Base-by-base conservation (phyloP, 37 sponge, comb jelly and placozoan species). In the Theonella swinhoei region DNA sequence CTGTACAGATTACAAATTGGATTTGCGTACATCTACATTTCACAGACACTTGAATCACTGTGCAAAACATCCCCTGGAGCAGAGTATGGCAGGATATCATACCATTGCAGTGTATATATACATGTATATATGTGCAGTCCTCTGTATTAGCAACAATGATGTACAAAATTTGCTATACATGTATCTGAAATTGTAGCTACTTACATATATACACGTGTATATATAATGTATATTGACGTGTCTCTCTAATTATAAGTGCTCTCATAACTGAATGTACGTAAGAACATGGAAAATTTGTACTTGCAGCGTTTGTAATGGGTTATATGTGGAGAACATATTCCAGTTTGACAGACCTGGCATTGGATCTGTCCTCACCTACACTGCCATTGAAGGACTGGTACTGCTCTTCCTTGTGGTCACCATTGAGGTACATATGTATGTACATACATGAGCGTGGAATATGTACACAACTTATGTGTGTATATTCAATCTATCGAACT, bases 341-440 rank as follows among this genome's bases (percentile, higher is more conserved):
- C 70, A 83, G 31, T 78, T 89, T 30, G 43, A 38, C 35, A 1
- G 31, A 17, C 91, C 91, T 1, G 91, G 80, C 9, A 75, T 92
- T 75, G 89, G 89, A 33, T 35, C 73, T 34, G 40, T n/a, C 29
- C 26, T 84, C 43, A 2, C 89, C 41, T 78, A 62, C 76, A 62
- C 84, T 61, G 35, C 59, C 30, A 26, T 77, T 35, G 85, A 72
- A 20, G 93, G 93, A 42, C 25, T 89, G 4, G 11, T 88, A 3
- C 85, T 83, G 47, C 79, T 88, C 62, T 5, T 79, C 31, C 70
- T 92, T 28, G 68, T 81, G 23, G 31, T 92, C 5, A 32, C 89
- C 11, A 80, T 83, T 26, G 93, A 92, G 77, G 71, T 74, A 42
- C 24, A 74, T 47, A 47, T 7, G 11, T 47, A 47, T 14, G 54